phyloP scores from a whole-genome alignment of 2,113 vertebrate genomes.

The Notechis scutatus region DNA sequence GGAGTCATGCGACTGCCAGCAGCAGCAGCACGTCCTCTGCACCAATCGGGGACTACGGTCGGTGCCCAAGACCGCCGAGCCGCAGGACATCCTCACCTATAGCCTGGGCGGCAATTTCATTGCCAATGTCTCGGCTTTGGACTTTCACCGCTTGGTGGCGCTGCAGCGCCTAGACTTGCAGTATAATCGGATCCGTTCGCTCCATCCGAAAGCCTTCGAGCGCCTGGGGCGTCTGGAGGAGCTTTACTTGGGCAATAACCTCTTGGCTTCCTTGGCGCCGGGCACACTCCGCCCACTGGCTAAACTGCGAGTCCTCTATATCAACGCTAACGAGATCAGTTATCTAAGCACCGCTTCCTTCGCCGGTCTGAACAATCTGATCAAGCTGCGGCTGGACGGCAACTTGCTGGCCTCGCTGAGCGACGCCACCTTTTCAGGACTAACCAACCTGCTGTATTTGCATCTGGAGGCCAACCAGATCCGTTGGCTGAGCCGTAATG shows the following conservation, averaged over 20 bases:
- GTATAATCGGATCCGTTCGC: conserved; percentile 85
- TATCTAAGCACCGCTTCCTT: conserved; percentile 78
- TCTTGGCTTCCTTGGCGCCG: conserved; percentile 71
- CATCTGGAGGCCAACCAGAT: conserved; percentile 90
- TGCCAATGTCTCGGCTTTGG: conserved; percentile 81
- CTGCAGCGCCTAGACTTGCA: conserved; percentile 87
- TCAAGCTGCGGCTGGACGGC: conserved; percentile 87
- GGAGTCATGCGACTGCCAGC: conserved; percentile 89
- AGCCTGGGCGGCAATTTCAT: conserved; percentile 95
- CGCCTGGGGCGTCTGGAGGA: conserved; percentile 83
- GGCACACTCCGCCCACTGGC: conserved; percentile 80
- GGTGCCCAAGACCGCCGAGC: conserved; percentile 74
- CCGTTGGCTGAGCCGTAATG: conserved; percentile 81
- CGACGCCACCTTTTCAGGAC: conserved; percentile 80
- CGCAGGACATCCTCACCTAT: conserved; percentile 80
- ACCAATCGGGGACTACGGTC: conserved; percentile 86
- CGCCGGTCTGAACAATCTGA: conserved; percentile 74
- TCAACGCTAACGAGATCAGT: conserved; percentile 83
- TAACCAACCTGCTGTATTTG: conserved; percentile 84
- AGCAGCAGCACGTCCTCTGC: conserved; percentile 86
- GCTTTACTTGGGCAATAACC: conserved; percentile 92
- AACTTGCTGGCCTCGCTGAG: conserved; percentile 80
- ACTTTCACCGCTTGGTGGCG: conserved; percentile 79
- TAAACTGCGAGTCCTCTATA: conserved; percentile 83
- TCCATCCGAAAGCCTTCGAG: conserved; percentile 88